Evolutionary conservation across 2,113 vertebrate genomes (phyloP).

Genomic region (Condylura cristata): DNA sequence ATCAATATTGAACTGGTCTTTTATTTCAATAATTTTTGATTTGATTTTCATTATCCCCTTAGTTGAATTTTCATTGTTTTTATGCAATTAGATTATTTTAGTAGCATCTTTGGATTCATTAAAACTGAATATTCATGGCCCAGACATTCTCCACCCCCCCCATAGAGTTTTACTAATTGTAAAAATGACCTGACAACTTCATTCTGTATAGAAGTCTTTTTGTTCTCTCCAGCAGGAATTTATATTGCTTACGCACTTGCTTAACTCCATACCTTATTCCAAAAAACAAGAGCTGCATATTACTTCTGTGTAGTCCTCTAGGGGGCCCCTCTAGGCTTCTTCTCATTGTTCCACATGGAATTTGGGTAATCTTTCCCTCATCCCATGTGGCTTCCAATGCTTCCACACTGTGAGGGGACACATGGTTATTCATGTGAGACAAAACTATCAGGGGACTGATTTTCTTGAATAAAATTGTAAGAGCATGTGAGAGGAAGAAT

Average conservation of each 20-base stretch:
- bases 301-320: too few relatives aligned
- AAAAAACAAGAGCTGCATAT: too few relatives aligned
- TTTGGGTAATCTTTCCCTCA: too few relatives aligned
- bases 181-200: background rate
- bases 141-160: too few relatives aligned
- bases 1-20: background rate
- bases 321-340: too few relatives aligned
- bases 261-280: too few relatives aligned
- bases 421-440: too few relatives aligned
- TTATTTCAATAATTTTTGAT: background rate
- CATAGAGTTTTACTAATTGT: background rate
- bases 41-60: constrained; percentile 2
- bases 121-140: background rate
- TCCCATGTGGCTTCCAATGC: too few relatives aligned
- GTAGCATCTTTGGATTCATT: background rate
- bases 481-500: background rate
- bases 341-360: too few relatives aligned
- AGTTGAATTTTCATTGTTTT: background rate
- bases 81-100: background rate
- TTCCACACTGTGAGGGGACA: too few relatives aligned
- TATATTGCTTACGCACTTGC: background rate
- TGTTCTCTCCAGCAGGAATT: accelerated
- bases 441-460: background rate
- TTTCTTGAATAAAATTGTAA: background rate
- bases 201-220: background rate